Base-by-base conservation (phyloP, 2,113 vertebrate genomes). In the Pipa parva region DNA sequence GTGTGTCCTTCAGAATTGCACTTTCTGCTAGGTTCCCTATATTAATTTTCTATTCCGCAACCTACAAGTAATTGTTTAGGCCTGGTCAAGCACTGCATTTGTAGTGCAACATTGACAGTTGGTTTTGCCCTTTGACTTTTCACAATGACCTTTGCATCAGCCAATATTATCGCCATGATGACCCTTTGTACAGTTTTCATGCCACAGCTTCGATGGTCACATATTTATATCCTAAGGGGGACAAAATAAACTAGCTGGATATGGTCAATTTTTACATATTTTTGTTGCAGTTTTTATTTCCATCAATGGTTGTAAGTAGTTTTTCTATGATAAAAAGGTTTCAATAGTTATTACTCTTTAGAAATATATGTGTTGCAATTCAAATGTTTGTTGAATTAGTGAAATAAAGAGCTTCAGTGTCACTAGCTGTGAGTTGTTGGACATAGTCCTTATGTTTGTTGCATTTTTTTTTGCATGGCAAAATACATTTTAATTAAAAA, bases 311-410 rank as follows among this genome's bases (percentile, higher is more conserved):
- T 92, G 83, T 88, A 85, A 88, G 86, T 90, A 90, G 88, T 87
- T 84, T 73, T 79, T 80, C 74, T 59, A 86, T 88, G 83, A 88
- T 87, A 81, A 88, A 92, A 61, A 92, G 82, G 84, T 85, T 91
- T 92, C 87, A 87, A 85, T 86, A 89, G 86, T 85, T 89, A 88
- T 84, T 88, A 85, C 85, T 90, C 87, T 85, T 88, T 90, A 89
- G 86, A 84, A 87, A 85, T 88, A 88, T 86, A 85, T 88, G 86
- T 91, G 86, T 91, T 90, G 86, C 84, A 87, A 84, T 88, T 90
- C 84, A 88, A 81, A 88, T 88, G 87, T 91, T 86, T 86, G 87
- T 88, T 89, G 82, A 89, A 88, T 83, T 91, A 88, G 88, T 90
- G 86, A 87, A 84, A 84, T 61, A 59, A 54, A 81, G 78, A 50